Conservation (phyloP, 1,140 invertebrate genomes). For the Liolophura sinensis region DNA sequence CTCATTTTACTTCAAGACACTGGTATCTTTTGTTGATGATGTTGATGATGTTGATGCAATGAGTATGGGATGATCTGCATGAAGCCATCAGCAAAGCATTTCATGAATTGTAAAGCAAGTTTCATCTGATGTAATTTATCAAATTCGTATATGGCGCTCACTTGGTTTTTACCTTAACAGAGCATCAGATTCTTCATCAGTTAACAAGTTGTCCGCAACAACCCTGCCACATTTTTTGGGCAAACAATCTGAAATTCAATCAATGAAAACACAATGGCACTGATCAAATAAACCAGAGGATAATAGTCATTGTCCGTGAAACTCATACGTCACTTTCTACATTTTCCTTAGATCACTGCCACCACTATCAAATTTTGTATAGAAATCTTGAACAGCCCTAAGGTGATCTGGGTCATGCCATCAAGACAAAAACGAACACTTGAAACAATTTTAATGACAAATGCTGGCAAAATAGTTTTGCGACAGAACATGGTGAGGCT, state of each 20-base stretch:
- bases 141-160: background rate
- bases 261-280: background rate
- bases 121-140: background rate
- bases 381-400: too few relatives aligned
- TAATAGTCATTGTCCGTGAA: background rate
- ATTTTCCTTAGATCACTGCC: too few relatives aligned
- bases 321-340: background rate
- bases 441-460: too few relatives aligned
- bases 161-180: slow-evolving; percentile 53
- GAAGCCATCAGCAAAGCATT: background rate
- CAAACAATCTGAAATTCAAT: slow-evolving; percentile 64
- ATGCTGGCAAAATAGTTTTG: too few relatives aligned
- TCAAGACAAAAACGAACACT: too few relatives aligned
- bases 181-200: slow-evolving; percentile 68
- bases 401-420: too few relatives aligned
- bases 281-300: background rate
- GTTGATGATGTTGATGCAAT: background rate
- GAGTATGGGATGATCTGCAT: background rate
- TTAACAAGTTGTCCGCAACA: slow-evolving; percentile 75
- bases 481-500: too few relatives aligned
- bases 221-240: slow-evolving; percentile 77
- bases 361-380: too few relatives aligned
- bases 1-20: background rate
- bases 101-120: background rate
- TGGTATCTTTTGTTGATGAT: background rate